Evolutionary conservation across 2,888 invertebrate genomes (phyloP).

Genomic region (Drosophila borborema): DNA sequence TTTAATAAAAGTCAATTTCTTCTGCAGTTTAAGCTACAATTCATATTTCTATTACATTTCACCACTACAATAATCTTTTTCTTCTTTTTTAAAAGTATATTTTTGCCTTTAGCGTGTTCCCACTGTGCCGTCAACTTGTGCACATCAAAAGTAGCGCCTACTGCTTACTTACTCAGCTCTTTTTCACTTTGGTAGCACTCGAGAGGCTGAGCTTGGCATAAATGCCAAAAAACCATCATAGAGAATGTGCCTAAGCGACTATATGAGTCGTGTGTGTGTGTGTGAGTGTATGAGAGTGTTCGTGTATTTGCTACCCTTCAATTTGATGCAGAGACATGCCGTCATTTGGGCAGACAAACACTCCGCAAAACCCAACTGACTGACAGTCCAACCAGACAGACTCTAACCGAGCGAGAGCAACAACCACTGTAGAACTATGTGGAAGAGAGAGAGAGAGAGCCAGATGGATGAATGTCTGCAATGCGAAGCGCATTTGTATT

Average conservation of each 20-base stretch:
- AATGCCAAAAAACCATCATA: constrained; percentile 65
- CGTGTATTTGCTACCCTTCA: constrained; percentile 69
- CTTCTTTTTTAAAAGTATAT: not conserved
- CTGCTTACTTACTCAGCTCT: constrained; percentile 52
- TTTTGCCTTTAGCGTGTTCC: constrained; percentile 4
- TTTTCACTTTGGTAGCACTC: constrained; percentile 61
- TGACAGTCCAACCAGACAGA: constrained; percentile 33
- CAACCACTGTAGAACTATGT: constrained; percentile 29
- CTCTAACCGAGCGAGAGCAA: constrained; percentile 8
- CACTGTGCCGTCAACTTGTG: constrained; percentile 23
- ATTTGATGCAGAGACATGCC: constrained; percentile 66
- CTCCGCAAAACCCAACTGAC: constrained; percentile 53
- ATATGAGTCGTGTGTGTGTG: constrained; percentile 1
- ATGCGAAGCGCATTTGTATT: constrained; percentile 67
- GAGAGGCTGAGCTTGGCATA: constrained; percentile 59
- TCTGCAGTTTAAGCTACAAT: not conserved
- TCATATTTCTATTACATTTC: not conserved
- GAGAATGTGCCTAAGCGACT: constrained; percentile 39
- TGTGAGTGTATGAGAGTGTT: not conserved
- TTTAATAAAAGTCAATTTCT: not conserved
- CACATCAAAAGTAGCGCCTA: constrained; percentile 42
- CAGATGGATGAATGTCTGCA: constrained; percentile 34
- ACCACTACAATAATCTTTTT: no score
- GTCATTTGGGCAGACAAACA: constrained; percentile 69
- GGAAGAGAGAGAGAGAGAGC: not conserved